phyloP scores from a whole-genome alignment of 64 coral and sea anemone species.

The Porites lutea region DNA sequence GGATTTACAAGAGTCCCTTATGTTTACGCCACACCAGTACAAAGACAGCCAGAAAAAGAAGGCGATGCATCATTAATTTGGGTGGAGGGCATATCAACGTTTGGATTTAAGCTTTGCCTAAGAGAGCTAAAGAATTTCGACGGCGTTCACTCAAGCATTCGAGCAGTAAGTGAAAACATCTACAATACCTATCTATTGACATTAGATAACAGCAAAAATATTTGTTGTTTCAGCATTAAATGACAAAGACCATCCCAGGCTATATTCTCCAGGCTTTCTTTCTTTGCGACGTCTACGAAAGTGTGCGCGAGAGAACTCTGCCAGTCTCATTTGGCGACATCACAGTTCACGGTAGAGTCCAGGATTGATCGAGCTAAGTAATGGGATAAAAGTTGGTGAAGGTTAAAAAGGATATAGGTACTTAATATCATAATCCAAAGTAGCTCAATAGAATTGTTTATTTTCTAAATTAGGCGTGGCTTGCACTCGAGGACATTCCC shows the following conservation, averaged over 20 bases:
- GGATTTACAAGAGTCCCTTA: conserved; percentile 41
- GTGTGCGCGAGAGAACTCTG: no score
- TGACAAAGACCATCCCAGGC: no score
- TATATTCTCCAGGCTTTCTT: not conserved
- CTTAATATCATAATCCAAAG: no score
- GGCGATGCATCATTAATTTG: conserved; percentile 49
- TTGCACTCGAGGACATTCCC: conserved; percentile 63
- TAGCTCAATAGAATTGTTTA: not conserved
- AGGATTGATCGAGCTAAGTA: no score
- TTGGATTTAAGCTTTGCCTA: conserved; percentile 65
- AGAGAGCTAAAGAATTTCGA: conserved; percentile 84
- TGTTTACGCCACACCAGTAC: conserved; percentile 66
- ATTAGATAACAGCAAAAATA: no score
- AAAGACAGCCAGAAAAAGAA: not conserved
- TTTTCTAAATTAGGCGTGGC: conserved; percentile 40
- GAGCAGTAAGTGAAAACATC: conserved; percentile 30
- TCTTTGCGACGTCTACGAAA: no score
- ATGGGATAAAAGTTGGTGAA: no score
- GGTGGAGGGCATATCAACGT: conserved; percentile 35
- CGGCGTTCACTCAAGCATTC: conserved; percentile 58
- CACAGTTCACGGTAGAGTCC: no score
- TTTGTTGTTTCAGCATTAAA: no score
- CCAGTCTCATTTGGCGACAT: no score
- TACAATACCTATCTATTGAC: not conserved
- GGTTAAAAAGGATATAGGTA: no score